Evolutionary conservation across 2,888 invertebrate genomes (phyloP), one percentile per base, ranked within the genome.

Genomic region (Synergus itoensis): DNA sequence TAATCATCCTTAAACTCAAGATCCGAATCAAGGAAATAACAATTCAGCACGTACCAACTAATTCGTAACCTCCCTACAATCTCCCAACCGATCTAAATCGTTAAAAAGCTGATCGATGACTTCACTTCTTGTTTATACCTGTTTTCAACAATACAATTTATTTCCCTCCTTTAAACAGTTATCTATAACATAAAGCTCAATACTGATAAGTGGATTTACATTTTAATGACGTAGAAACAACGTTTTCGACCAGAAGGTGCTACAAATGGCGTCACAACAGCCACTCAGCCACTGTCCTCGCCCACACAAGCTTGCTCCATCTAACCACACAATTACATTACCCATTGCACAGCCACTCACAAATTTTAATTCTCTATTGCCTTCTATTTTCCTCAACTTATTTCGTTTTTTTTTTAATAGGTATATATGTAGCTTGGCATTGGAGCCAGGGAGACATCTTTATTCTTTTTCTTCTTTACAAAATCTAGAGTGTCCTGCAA

Each of bases 101-200:
- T 36, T 73, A 53, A 53, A 48, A 28, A 7, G n/a, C 53, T 73
- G 53, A 53, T 73, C 53, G 73, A 73, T 73, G 53, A 73, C 53
- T 67, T 67, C 53, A 73, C 36, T 53, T 36, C 9, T n/a, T 36
- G n/a, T 36, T 16, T n/a, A 48, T 73, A 48, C 28, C 60, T 21
- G 60, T 73, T 73, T 73, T 73, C 73, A 53, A 36, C 28, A 73
- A 11, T 43, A 43, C 43, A 40, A 65, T 73, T 73, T 73, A 73
- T 53, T 53, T 73, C 36, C n/a, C 53, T n/a, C 40, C 36, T 53
- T 73, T n/a, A 36, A 1, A 53, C 73, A 53, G 36, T 73, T 53
- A 53, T 53, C 28, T n/a, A 1, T 11, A 73, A 48, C 53, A 36
- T 73, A 53, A 53, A 73, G 53, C 53, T 73, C 28, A 21, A 67